Percentiles rank a stretch among this genome's conserved stretches.
Conservation (phyloP, 2,113 vertebrate genomes). For the Engraulis encrasicolus region DNA sequence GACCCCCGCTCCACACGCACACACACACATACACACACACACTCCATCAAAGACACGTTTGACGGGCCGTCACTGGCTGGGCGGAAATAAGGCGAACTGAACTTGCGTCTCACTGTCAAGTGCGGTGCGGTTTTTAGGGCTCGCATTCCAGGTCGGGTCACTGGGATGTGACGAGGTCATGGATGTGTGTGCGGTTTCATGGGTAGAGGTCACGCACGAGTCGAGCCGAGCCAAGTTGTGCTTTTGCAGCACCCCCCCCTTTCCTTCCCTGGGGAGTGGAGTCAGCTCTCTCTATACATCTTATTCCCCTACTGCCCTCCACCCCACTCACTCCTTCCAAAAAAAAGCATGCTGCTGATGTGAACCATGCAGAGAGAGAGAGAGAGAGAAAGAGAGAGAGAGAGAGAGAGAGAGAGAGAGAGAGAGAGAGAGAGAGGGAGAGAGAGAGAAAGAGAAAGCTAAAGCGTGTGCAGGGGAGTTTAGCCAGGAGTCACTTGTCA, state of each 20-base stretch:
- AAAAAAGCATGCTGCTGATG: neutral
- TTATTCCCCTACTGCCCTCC: neutral
- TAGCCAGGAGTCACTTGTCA: slow-evolving; percentile 30
- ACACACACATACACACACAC: too few relatives aligned
- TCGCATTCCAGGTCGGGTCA: neutral
- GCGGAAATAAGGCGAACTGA: neutral
- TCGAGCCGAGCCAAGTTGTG: too few relatives aligned
- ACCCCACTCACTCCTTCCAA: too few relatives aligned
- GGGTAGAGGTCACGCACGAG: neutral
- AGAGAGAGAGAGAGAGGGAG: too few relatives aligned
- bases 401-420: too few relatives aligned
- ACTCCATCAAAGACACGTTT: neutral
- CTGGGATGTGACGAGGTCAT: neutral
- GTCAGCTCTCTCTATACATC: neutral
- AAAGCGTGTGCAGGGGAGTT: too few relatives aligned
- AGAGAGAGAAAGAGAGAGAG: too few relatives aligned
- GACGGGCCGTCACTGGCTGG: too few relatives aligned
- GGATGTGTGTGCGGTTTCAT: neutral
- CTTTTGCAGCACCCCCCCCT: too few relatives aligned
- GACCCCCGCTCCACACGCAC: neutral
- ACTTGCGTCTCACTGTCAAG: neutral
- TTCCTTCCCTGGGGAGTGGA: too few relatives aligned
- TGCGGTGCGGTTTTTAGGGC: too few relatives aligned
- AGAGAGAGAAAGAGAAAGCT: too few relatives aligned
- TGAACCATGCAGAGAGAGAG: neutral